phyloP scores from a whole-genome alignment of 2,113 vertebrate species.

The Nyctibius bracteatus region DNA sequence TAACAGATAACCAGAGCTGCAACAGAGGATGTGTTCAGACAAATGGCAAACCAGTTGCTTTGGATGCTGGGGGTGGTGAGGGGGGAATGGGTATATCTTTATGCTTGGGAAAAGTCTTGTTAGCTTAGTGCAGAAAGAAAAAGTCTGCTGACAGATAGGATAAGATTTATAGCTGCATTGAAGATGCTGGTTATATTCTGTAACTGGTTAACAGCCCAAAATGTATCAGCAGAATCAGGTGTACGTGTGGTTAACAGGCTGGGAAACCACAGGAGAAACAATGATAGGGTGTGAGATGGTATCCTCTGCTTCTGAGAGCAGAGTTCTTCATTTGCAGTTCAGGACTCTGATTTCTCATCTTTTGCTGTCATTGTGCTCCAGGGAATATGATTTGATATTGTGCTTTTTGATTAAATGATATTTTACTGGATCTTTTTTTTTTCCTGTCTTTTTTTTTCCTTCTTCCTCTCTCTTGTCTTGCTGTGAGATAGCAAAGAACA shows the following conservation, averaged over 20 bases:
- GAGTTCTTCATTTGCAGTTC: background rate
- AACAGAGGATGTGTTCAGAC: background rate
- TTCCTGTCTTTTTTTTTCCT: background rate
- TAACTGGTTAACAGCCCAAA: conserved; percentile 25
- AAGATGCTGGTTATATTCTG: conserved; percentile 34
- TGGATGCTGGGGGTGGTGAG: background rate
- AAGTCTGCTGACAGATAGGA: conserved; percentile 44
- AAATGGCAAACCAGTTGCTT: conserved; percentile 46
- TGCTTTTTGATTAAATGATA: background rate
- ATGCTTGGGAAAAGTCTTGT: background rate
- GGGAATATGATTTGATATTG: background rate
- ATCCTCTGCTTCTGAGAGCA: background rate
- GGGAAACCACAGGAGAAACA: background rate
- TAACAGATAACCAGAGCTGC: background rate
- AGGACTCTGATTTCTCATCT: background rate
- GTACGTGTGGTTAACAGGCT: background rate
- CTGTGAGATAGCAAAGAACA: background rate
- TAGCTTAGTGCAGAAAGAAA: conserved; percentile 5
- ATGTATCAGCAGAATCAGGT: background rate
- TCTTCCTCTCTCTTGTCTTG: background rate
- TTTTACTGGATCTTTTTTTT: background rate
- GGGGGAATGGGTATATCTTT: background rate
- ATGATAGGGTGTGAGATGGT: background rate
- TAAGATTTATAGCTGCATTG: conserved; percentile 49
- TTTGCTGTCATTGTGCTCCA: background rate